These are phyloP conservation scores for Lacerta bilineata DNA, from an alignment of 2,797 vertebrate species.

Conservation along the genomic window DNA sequence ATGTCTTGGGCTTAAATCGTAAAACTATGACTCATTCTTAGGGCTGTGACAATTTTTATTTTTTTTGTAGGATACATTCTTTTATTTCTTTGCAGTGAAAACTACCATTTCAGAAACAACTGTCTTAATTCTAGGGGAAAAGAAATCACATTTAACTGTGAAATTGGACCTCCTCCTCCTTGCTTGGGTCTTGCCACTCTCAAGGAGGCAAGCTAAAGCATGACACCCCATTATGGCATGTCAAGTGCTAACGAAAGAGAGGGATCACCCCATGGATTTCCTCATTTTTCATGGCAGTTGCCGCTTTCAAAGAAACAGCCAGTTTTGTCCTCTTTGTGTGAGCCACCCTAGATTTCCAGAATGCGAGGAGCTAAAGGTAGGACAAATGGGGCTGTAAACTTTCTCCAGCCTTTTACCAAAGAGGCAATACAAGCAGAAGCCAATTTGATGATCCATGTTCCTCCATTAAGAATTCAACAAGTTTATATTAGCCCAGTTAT, in stretches of 20 bases:
- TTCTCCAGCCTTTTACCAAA: neutral
- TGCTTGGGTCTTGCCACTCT: neutral
- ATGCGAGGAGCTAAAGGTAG: neutral
- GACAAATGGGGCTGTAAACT: neutral
- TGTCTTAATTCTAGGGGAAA: neutral
- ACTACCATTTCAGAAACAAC: neutral
- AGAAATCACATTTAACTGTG: neutral
- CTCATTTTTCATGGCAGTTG: neutral
- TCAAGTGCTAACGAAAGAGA: too few relatives aligned
- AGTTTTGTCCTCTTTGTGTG: neutral
- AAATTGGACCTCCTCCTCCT: neutral
- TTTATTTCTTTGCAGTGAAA: neutral
- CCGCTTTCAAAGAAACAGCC: neutral
- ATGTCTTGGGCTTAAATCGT: neutral
- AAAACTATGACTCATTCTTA: neutral
- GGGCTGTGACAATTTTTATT: neutral
- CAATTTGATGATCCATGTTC: neutral
- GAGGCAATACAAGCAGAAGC: neutral
- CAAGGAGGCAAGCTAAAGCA: neutral
- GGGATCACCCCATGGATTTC: neutral
- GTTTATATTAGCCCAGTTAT: neutral
- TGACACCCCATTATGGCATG: neutral
- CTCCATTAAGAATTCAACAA: neutral
- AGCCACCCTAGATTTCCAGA: neutral
- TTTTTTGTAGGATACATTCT: neutral